Evolutionary conservation across 30 jellyfish, hydroid and myxozoan genomes (phyloP).

Genomic region (Cassiopea xamachana): DNA sequence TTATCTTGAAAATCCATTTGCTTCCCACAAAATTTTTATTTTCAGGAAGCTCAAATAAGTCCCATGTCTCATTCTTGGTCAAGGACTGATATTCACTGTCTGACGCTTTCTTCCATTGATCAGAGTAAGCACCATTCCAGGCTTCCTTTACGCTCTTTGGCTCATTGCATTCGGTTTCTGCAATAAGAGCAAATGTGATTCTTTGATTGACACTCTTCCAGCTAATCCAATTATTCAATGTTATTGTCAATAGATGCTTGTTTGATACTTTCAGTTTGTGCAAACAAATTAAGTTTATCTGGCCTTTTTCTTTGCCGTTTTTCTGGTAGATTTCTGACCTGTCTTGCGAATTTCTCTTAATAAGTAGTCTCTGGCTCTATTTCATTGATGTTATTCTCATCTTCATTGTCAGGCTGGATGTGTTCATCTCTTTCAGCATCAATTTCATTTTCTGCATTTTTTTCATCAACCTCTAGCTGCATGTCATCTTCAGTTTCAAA

Average conservation of each 20-base stretch:
- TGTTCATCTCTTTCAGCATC: background rate
- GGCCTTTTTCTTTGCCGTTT: background rate
- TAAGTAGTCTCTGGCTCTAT: constrained; percentile 4
- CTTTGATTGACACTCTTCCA: background rate
- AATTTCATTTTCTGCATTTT: background rate
- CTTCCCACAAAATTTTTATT: constrained; percentile 41
- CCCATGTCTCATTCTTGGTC: constrained; percentile 57
- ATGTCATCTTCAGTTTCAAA: too few species aligned
- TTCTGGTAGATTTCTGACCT: constrained; percentile 31
- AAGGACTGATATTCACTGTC: constrained; percentile 41
- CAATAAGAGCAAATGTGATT: background rate
- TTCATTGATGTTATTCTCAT: too few species aligned
- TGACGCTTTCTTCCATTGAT: constrained; percentile 48
- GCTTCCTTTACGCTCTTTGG: constrained; percentile 30
- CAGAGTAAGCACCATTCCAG: background rate
- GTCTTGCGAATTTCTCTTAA: constrained; percentile 23
- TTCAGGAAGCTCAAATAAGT: constrained; percentile 48
- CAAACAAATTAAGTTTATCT: too few species aligned
- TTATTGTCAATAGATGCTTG: too few species aligned
- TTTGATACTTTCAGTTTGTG: too few species aligned
- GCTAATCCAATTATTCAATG: too few species aligned
- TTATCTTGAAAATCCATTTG: constrained; percentile 5
- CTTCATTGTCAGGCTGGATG: constrained; percentile 33
- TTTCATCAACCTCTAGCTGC: background rate
- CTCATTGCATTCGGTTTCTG: constrained; percentile 22